Percentiles rank a stretch among this genome's conserved stretches.
These are phyloP conservation scores for Apodemus sylvaticus DNA, from an alignment of 2,113 vertebrate genomes.

Conservation along the genomic window DNA sequence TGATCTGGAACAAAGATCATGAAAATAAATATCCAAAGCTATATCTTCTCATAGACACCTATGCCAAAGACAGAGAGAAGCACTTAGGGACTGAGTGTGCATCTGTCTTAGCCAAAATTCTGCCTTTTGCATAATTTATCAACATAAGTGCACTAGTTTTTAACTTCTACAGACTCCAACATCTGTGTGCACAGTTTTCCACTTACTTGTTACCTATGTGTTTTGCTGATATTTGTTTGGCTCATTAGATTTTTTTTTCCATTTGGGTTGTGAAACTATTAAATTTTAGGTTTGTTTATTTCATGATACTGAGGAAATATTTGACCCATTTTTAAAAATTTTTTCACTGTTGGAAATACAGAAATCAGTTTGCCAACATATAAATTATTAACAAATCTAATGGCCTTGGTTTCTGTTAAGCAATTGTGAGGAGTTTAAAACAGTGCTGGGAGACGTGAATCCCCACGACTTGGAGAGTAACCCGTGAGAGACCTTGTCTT, in stretches of 20 bases:
- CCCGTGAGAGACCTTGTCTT: not conserved
- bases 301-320: constrained; percentile 2
- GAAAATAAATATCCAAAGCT: not conserved
- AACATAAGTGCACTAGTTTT: not conserved
- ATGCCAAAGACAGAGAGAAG: constrained; percentile 1
- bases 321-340: not conserved
- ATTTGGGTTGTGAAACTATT: constrained; percentile 29
- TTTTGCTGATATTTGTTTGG: not conserved
- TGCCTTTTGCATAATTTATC: not conserved
- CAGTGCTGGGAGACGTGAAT: not conserved
- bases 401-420: constrained; percentile 13
- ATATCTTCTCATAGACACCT: not conserved
- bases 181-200: not conserved
- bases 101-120: not conserved
- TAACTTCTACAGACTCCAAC: not conserved
- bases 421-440: not conserved
- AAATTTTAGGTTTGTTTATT: constrained; percentile 28
- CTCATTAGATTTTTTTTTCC: not conserved
- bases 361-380: constrained; percentile 1
- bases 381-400: not conserved
- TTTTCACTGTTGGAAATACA: constrained; percentile 3
- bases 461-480: not conserved
- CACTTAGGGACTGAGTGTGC: not conserved
- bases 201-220: not conserved
- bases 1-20: constrained; percentile 13